Base-by-base conservation (phyloP, 2,888 invertebrate genomes). In the Venusia cambrica region DNA sequence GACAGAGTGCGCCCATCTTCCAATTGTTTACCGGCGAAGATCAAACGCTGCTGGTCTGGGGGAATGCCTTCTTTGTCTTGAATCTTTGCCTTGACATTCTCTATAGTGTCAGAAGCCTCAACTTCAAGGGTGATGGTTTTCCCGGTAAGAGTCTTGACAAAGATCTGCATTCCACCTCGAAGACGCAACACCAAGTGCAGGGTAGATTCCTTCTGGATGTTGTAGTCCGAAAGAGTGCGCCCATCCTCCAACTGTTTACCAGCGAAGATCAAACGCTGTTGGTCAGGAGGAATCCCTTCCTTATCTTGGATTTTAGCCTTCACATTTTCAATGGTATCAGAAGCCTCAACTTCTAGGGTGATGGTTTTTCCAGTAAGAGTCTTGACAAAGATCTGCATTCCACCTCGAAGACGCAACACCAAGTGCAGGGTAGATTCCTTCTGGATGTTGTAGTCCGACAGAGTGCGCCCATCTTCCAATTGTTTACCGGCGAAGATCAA, bases 401-500 rank as follows among this genome's bases (percentile, higher is more conserved):
- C 70, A 41, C 70, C 70, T 12, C 73, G 58, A 0, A 77, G 64
- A 58, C 77, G 73, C 0, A 77, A 5, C 0, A 77, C 77, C 1
- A 77, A 20, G 5, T 77, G 77, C 0, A 77, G 57, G 0, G 76
- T 77, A 0, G 76, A 77, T 6, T 77, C 76, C 0, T 77, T 77
- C 4, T 77, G 76, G 1, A 77, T 76, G 6, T 65, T 65, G 11
- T 65, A 65, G 12, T 65, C 65, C 0, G 65, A 65, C 0, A 65
- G 47, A 0, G 64, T 65, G 11, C 64, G 60, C 0, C 64, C 64
- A 39, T 65, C 64, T 24, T 65, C 64, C 0, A 65, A n/a, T 15
- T 65, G 64, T 2, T 65, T 65, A 1, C 64, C 64, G 0, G 64
- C 64, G 3, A 65, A 65, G 38, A 65, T 65, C 0, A 65, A 11